Evolutionary conservation across 2,797 vertebrate genomes (phyloP), one percentile per base, ranked within the genome.

Genomic region (Gouania willdenowi): DNA sequence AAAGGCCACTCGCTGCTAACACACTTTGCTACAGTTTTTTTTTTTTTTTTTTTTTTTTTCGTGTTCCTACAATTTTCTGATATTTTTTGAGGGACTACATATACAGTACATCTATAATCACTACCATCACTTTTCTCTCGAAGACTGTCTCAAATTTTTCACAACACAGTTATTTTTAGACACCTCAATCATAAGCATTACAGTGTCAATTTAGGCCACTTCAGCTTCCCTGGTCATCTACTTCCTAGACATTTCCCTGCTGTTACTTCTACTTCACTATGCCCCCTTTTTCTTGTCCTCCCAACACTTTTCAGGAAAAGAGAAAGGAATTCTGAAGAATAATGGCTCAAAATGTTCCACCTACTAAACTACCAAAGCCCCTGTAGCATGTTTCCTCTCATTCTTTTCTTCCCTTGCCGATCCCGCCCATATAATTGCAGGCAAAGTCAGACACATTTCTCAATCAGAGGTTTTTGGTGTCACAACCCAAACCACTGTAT

Each of bases 401-500:
- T 14, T 14, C 13, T 13, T n/a, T n/a, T 42, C 44, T 36, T 17
- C 44, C 37, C 26, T 45, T 35, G 47, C 58, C 70, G n/a, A n/a
- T n/a, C 53, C 75, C 66, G 53, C 75, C 65, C 66, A 63, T 59
- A 67, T 88, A 89, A 87, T 88, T 88, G 82, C 71, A 86, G 79
- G 83, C 84, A 88, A 82, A 81, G 79, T 83, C 84, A 88, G 82
- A 81, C 85, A 83, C 83, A 59, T 85, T 82, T 85, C 74, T 81
- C 85, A 87, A 87, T 86, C 84, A 87, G 82, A 83, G 66, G 67
- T 76, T 77, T 86, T 84, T 64, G 73, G 81, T 81, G 76, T 85
- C 77, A 67, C 86, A 85, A 83, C 73, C 75, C 76, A 85, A 88
- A 87, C 85, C 83, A 77, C 85, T 86, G 82, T 83, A 83, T 88